Evolutionary conservation across 1,140 invertebrate species (phyloP).

Genomic region (Paralvinella palmiformis): DNA sequence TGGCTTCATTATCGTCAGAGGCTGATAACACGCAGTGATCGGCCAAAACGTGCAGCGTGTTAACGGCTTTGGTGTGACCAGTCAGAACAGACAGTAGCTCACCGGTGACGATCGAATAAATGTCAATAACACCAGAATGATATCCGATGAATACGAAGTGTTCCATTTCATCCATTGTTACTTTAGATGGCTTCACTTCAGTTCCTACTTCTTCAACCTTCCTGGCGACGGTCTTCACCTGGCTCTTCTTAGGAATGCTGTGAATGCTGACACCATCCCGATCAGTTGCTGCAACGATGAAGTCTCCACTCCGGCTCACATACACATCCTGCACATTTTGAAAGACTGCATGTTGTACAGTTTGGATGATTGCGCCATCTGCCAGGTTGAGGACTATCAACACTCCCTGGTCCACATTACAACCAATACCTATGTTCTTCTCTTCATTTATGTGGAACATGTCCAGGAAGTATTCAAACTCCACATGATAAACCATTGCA

Average conservation of each 20-base stretch:
- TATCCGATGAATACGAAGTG: slow-evolving; percentile 11
- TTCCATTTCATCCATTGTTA: not conserved
- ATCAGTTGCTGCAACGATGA: not conserved
- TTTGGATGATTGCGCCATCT: slow-evolving; percentile 1
- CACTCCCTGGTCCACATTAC: not conserved
- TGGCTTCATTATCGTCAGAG: not conserved
- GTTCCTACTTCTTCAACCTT: not conserved
- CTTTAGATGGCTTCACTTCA: not conserved
- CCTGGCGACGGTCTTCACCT: not conserved
- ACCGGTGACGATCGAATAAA: not conserved
- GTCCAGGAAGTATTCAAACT: not conserved
- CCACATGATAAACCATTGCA: not conserved
- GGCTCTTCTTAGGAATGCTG: not conserved
- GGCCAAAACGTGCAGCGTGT: not conserved
- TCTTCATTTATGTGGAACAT: not conserved
- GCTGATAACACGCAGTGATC: slow-evolving; percentile 6
- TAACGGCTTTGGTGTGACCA: slow-evolving; percentile 5
- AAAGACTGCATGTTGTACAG: not conserved
- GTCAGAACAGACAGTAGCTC: not conserved
- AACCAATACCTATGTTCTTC: not conserved
- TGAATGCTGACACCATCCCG: not conserved
- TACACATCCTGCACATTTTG: not conserved
- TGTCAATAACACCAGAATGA: slow-evolving; percentile 4
- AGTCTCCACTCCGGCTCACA: not conserved
- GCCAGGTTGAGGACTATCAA: slow-evolving; percentile 5